A percentile compares a stretch with the other conserved stretches of the same genome.
phyloP scores from a whole-genome alignment of 2,888 invertebrate species.

The Stenoptilia bipunctidactyla region DNA sequence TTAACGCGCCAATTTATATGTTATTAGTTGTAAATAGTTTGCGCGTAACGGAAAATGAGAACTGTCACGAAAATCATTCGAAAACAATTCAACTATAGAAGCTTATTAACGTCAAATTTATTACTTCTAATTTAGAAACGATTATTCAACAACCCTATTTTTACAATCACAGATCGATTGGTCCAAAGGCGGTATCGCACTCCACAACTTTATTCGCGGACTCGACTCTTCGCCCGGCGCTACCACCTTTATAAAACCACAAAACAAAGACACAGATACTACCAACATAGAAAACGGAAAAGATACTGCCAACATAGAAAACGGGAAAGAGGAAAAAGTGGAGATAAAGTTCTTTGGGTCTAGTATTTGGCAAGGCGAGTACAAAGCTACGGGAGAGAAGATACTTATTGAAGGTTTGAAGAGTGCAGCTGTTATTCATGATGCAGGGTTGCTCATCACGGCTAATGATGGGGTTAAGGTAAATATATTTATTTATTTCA shows the following conservation, averaged over 20 bases:
- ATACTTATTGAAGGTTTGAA: conserved; percentile 74
- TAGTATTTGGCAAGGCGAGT: conserved; percentile 73
- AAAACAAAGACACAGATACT: conserved; percentile 31
- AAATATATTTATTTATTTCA: conserved; percentile 3
- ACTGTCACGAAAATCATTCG: no score
- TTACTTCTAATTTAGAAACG: no score
- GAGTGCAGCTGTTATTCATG: conserved; percentile 78
- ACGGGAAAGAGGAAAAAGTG: conserved; percentile 33
- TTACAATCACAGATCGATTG: conserved; percentile 83
- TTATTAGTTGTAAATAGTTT: no score
- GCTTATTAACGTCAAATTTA: no score
- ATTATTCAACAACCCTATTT: no score
- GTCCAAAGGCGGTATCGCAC: conserved; percentile 75
- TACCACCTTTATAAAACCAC: conserved; percentile 67
- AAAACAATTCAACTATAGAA: no score
- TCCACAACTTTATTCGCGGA: conserved; percentile 95
- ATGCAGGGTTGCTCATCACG: conserved; percentile 82
- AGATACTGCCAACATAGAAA: conserved; percentile 24
- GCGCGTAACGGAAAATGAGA: no score
- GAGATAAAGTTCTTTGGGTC: conserved; percentile 82
- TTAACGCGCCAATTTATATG: no score
- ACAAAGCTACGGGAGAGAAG: conserved; percentile 66
- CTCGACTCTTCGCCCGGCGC: conserved; percentile 97
- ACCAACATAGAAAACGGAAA: no score
- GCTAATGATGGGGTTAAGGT: conserved; percentile 86